These are phyloP conservation scores for Chloebia gouldiae DNA, from an alignment of 2,113 vertebrate species.

Conservation along the genomic window DNA sequence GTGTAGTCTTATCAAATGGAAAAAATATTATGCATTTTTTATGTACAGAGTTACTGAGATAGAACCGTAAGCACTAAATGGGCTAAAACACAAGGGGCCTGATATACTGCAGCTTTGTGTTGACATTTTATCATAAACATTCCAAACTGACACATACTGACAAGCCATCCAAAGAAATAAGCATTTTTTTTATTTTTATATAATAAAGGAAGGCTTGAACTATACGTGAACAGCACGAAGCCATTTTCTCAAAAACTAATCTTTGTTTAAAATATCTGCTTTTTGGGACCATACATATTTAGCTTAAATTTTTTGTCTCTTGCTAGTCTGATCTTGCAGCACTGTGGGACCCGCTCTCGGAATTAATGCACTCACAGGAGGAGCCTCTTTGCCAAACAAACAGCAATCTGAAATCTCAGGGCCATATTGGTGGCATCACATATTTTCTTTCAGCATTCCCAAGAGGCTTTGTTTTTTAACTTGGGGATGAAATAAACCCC, in stretches of 20 bases:
- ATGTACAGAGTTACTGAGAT: neutral
- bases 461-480: neutral
- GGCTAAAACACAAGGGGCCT: slow-evolving; percentile 4
- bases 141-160: neutral
- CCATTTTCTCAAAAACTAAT: neutral
- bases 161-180: neutral
- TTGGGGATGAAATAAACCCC: neutral
- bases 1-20: neutral
- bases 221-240: neutral
- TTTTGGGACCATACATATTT: neutral
- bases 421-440: neutral
- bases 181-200: neutral
- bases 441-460: neutral
- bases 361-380: neutral
- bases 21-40: neutral
- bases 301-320: neutral
- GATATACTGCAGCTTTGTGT: neutral
- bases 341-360: neutral
- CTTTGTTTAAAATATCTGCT: neutral
- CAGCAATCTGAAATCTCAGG: neutral
- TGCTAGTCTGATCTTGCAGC: neutral
- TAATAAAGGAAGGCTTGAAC: neutral
- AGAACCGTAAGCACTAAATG: neutral
- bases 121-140: slow-evolving; percentile 7
- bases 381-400: neutral